Conservation (phyloP, 2,888 invertebrate species). For the Pelosia muscerda region DNA sequence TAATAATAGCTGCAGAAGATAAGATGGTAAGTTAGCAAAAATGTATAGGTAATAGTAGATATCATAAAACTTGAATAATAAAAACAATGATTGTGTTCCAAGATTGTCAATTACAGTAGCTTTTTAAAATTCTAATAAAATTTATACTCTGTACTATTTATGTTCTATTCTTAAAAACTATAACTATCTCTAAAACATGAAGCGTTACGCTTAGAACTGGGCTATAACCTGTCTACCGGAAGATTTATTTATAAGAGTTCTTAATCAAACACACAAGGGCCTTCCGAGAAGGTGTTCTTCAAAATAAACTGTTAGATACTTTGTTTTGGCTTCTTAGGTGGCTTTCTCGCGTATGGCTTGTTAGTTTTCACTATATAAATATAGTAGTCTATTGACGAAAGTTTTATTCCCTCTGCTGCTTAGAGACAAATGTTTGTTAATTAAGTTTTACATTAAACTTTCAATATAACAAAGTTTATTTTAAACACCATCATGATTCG, state of each 20-base stretch:
- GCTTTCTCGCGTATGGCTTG: conserved; percentile 64
- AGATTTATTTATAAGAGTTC: conserved; percentile 75
- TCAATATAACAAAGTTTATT: neutral
- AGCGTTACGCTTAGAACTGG: conserved; percentile 40
- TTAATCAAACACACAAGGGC: conserved; percentile 74
- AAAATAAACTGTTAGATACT: conserved; percentile 69
- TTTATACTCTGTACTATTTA: conserved; percentile 20
- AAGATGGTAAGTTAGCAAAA: neutral
- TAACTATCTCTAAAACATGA: conserved; percentile 30
- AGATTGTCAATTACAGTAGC: conserved; percentile 12
- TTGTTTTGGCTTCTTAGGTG: conserved; percentile 82
- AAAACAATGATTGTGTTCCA: conserved; percentile 15
- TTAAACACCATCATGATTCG: neutral
- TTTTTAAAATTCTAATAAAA: conserved; percentile 19
- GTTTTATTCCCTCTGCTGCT: conserved; percentile 37
- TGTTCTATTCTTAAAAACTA: conserved; percentile 20
- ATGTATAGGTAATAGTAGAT: neutral
- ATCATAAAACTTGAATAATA: neutral
- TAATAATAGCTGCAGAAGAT: neutral
- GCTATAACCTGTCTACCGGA: conserved; percentile 54
- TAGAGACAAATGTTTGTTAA: conserved; percentile 14
- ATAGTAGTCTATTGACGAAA: conserved; percentile 56
- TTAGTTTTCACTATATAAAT: conserved; percentile 63
- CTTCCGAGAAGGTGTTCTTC: conserved; percentile 70
- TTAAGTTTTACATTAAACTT: neutral